These are phyloP conservation scores for Drosophila micromelanica DNA, from an alignment of 1,140 invertebrate species.

Conservation along the genomic window DNA sequence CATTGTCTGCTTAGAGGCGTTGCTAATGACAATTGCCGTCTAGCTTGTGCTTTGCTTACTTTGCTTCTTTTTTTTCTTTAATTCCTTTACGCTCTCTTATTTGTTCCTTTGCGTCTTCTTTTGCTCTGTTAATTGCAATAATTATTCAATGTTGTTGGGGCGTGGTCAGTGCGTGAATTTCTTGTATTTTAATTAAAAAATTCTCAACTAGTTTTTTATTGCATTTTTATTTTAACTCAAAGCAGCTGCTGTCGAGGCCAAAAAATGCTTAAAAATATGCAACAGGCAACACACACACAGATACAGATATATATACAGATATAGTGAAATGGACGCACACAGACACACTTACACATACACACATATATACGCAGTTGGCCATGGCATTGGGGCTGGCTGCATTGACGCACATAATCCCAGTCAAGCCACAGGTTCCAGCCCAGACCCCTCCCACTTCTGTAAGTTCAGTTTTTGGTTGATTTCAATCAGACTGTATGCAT, in stretches of 20 bases:
- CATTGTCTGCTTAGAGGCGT: constrained; percentile 34
- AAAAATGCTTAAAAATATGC: constrained; percentile 53
- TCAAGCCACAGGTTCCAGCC: constrained; percentile 39
- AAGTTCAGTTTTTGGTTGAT: constrained; percentile 22
- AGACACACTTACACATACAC: constrained; percentile 9
- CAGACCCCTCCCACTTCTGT: not conserved
- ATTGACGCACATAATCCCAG: constrained; percentile 46
- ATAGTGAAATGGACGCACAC: constrained; percentile 5
- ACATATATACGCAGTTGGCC: constrained; percentile 21
- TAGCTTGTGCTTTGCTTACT: not conserved
- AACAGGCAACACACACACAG: constrained; percentile 60
- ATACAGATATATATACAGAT: not conserved
- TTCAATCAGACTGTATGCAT: constrained; percentile 48
- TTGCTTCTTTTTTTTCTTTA: no score
- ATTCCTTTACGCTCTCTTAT: not conserved
- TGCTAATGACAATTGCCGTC: constrained; percentile 59
- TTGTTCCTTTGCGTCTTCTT: not conserved
- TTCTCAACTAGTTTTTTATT: constrained; percentile 53
- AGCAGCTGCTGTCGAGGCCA: not conserved
- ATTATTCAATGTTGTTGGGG: constrained; percentile 55
- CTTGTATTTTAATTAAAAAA: constrained; percentile 69
- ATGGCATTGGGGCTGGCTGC: constrained; percentile 41
- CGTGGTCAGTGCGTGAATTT: constrained; percentile 26
- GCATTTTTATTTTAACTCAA: constrained; percentile 1
- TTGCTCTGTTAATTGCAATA: constrained; percentile 59